phyloP scores from a whole-genome alignment of 2,888 invertebrate species.

The Eugnorisma glareosa region DNA sequence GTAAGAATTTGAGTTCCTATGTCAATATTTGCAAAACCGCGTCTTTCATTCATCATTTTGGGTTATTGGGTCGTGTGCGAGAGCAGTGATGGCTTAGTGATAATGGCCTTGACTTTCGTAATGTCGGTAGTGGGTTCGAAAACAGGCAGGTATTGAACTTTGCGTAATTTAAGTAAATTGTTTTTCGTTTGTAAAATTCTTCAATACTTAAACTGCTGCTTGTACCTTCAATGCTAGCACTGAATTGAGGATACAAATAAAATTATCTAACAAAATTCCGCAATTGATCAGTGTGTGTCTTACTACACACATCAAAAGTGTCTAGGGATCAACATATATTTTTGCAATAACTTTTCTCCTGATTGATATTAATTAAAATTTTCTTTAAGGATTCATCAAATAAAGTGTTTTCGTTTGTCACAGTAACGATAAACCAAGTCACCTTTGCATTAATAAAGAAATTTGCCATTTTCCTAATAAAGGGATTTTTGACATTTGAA shows the following conservation, averaged over 20 bases:
- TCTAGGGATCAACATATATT: too few relatives aligned
- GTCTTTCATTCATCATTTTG: neutral
- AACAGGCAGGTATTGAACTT: neutral
- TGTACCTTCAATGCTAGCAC: neutral
- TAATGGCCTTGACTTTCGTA: neutral
- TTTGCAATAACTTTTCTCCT: too few relatives aligned
- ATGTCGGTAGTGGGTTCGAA: neutral
- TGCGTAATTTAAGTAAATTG: neutral
- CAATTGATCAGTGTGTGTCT: too few relatives aligned
- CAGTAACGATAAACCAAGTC: too few relatives aligned
- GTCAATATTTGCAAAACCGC: constrained; percentile 15
- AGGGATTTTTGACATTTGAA: too few relatives aligned
- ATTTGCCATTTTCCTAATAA: too few relatives aligned
- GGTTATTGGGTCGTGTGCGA: neutral
- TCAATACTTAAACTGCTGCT: neutral
- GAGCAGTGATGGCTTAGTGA: neutral
- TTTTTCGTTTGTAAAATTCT: neutral
- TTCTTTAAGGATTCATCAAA: too few relatives aligned
- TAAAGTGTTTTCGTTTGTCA: too few relatives aligned
- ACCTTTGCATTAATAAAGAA: too few relatives aligned
- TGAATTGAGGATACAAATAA: neutral
- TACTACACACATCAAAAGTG: too few relatives aligned
- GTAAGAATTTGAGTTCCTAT: neutral
- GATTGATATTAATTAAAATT: too few relatives aligned
- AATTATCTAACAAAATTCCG: neutral